These are phyloP conservation scores for Ophion obscuratus DNA, from an alignment of 2,888 invertebrate species.

Conservation along the genomic window DNA sequence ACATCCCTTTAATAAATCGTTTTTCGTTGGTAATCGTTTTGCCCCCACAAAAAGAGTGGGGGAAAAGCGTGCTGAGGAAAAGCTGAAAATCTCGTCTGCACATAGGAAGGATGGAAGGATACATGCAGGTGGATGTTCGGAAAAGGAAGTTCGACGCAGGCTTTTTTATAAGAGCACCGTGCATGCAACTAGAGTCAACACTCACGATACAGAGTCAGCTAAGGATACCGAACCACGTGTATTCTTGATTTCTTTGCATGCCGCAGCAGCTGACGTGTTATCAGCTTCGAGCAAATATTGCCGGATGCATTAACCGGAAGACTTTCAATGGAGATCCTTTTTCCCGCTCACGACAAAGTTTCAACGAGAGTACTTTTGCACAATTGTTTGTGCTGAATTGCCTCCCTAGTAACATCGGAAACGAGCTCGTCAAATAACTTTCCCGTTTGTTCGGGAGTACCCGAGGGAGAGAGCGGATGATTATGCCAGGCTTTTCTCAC, in stretches of 20 bases:
- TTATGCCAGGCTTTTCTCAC: conserved; percentile 11
- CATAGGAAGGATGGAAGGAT: background rate
- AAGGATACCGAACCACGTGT: conserved; percentile 29
- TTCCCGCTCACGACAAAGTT: conserved; percentile 29
- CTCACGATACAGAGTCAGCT: conserved; percentile 3
- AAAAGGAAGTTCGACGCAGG: background rate
- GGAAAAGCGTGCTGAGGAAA: too few species aligned
- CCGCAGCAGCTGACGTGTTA: conserved; percentile 21
- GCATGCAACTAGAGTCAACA: conserved; percentile 3
- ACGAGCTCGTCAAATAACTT: conserved; percentile 61
- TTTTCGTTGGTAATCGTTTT: too few species aligned
- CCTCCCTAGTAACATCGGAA: conserved; percentile 26
- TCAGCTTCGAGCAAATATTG: conserved; percentile 73
- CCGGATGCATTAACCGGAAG: conserved; percentile 74
- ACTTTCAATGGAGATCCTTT: conserved; percentile 48
- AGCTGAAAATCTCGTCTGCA: too few species aligned
- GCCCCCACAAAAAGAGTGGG: too few species aligned
- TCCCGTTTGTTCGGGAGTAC: conserved; percentile 58
- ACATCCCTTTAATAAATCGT: too few species aligned
- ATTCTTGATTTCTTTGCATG: conserved; percentile 40
- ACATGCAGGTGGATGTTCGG: background rate
- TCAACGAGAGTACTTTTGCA: conserved; percentile 20
- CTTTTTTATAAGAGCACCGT: background rate
- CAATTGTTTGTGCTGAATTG: conserved; percentile 46
- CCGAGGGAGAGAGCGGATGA: conserved; percentile 39